Evolutionary conservation across 2,888 invertebrate genomes (phyloP), one percentile per base, ranked within the genome.

Genomic region (Anagyrus pseudococci): DNA sequence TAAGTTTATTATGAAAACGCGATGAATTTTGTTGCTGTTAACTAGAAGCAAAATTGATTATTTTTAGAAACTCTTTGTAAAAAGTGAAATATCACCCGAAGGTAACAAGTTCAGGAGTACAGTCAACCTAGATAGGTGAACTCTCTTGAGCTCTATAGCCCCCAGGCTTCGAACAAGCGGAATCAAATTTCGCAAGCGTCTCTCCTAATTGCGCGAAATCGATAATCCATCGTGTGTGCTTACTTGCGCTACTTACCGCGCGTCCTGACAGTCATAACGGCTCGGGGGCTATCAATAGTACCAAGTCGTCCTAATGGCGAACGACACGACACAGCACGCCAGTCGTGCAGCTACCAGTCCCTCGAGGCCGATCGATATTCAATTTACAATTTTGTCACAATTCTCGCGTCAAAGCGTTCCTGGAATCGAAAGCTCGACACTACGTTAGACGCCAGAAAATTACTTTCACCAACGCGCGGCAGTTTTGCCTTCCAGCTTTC

Each of bases 341-440:
- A 47, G 47, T 37, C 43, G 20, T 56, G 44, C 26, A 8, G 33
- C 62, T 48, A 57, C 43, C 20, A 49, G 26, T n/a, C n/a, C 33
- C 8, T 37, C 3, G 33, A 37, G 26, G 17, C 60, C 66, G 75
- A 71, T 80, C 79, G 77, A 80, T 79, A 79, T 79, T 77, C 77
- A 77, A 79, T 79, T 78, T 76, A 74, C 78, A 75, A 67, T 77
- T 78, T 77, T 78, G 76, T 78, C 76, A 74, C 77, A 73, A 73
- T 57, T 70, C 68, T 63, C 71, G 69, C 68, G 68, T 68, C 66
- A 37, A 8, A 10, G 2, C 62, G 69, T 75, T 75, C 75, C 64
- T 59, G 66, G 74, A 75, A 76, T 66, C 58, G 58, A 52, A 46
- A 23, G 22, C 10, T 33, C 43, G 48, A 41, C 29, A 41, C 7